Base-by-base conservation (phyloP, 2,113 vertebrate species). In the Agapornis roseicollis region DNA sequence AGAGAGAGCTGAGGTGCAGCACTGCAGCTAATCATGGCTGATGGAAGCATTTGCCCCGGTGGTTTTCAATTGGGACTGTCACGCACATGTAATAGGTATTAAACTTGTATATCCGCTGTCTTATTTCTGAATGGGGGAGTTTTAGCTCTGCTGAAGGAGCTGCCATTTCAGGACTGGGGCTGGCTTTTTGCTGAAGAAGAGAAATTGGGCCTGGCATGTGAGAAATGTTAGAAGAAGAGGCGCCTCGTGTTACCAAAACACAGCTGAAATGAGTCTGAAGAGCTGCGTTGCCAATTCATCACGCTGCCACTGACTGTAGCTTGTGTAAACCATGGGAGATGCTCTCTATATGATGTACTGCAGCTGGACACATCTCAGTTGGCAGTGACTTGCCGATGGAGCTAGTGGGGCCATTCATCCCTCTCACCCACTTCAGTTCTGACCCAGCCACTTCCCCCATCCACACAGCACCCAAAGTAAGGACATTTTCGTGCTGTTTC, bases 161-260 rank as follows among this genome's bases (percentile, higher is more conserved):
- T 86, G 61, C 88, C 66, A 19, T 71, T 72, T 72, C 77, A 70
- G 61, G 11, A 39, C 84, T 49, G 79, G 58, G 29, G 6, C n/a
- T 49, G 83, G 17, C 3, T 89, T 94, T 95, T 81, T 92, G 73
- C 70, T 94, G 80, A 72, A 82, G 80, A 88, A 76, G 80, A 85
- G 61, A 81, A 90, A 91, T 78, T 31, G 7, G 23, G 53, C 50
- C 52, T 87, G 85, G 65, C 50, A 65, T 72, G 41, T 85, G 73
- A 93, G 88, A 76, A 93, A 82, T 66, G 15, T 47, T 66, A 39
- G 73, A 53, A 77, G 37, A 92, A 81, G 84, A 92, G 80, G 53
- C 2, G 2, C 61, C 80, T 93, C n/a, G 2, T 56, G 58, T 89
- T 88, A 90, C 83, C 49, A 87, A 90, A 95, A 77, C 77, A 79